Conservation (phyloP, 2,888 invertebrate species). For the Colostygia pectinataria region DNA sequence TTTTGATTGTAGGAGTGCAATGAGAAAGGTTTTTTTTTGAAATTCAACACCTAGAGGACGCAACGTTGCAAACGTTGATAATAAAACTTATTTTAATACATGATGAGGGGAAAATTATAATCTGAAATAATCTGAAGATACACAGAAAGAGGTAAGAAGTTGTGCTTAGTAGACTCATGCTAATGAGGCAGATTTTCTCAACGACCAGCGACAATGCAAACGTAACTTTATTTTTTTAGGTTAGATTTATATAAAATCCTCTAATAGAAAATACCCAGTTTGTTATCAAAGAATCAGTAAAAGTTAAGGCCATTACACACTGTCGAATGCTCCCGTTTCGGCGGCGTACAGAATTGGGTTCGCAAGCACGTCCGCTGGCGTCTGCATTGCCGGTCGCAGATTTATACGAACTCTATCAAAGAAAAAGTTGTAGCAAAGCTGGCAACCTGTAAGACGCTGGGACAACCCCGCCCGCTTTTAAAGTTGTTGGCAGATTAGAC, state of each 20-base stretch:
- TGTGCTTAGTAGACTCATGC: no score
- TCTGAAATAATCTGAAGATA: no score
- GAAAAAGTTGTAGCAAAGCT: conserved; percentile 69
- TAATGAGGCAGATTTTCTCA: no score
- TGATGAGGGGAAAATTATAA: no score
- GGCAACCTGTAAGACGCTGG: conserved; percentile 67
- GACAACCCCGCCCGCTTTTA: conserved; percentile 42
- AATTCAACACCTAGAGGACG: no score
- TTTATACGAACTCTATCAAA: conserved; percentile 79
- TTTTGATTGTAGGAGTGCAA: no score
- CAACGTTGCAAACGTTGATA: no score
- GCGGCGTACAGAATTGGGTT: conserved; percentile 50
- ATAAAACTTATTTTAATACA: no score
- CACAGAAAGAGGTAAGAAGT: no score
- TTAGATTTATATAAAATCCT: not conserved
- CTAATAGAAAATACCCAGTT: conserved; percentile 3
- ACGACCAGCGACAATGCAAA: no score
- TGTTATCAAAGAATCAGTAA: conserved; percentile 25
- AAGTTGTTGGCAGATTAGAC: conserved; percentile 39
- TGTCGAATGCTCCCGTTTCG: conserved; percentile 33
- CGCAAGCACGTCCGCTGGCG: conserved; percentile 50
- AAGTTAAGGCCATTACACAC: conserved; percentile 28
- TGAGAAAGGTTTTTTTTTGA: no score
- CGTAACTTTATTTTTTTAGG: no score
- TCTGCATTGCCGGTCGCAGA: conserved; percentile 65